These are phyloP conservation scores for Octopus bimaculoides DNA, from an alignment of 1,140 invertebrate species.

Conservation along the genomic window DNA sequence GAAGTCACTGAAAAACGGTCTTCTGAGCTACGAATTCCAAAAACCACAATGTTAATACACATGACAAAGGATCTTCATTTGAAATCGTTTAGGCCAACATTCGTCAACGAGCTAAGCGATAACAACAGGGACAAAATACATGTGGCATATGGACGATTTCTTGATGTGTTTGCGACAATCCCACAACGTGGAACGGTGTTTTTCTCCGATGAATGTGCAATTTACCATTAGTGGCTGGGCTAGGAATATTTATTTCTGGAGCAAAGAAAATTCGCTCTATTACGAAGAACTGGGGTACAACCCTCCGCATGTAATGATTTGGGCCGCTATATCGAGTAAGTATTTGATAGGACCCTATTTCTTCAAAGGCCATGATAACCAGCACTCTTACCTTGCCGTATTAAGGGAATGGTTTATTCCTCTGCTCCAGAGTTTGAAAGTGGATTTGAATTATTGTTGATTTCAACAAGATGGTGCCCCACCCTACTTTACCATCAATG, in stretches of 20 bases:
- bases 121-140: constrained; percentile 1
- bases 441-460: constrained; percentile 1
- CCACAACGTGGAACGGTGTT: neutral
- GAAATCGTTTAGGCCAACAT: constrained; percentile 7
- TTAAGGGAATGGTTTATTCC: constrained; percentile 1
- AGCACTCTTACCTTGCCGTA: constrained; percentile 3
- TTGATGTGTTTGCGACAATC: too few relatives aligned
- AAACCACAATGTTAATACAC: constrained; percentile 5
- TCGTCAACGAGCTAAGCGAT: constrained; percentile 6
- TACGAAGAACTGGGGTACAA: neutral
- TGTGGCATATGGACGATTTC: too few relatives aligned
- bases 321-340: neutral
- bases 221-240: neutral
- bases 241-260: constrained; percentile 7
- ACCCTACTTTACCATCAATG: neutral
- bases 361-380: neutral
- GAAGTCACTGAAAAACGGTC: constrained; percentile 7
- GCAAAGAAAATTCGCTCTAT: constrained; percentile 4
- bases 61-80: constrained; percentile 7
- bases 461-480: constrained; percentile 1
- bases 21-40: constrained; percentile 1
- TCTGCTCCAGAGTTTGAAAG: neutral
- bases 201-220: constrained; percentile 1
- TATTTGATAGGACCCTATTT: constrained; percentile 2
- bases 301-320: constrained; percentile 1